Base-by-base conservation (phyloP, 2,888 invertebrate species). In the Lamellibrachia satsuma region DNA sequence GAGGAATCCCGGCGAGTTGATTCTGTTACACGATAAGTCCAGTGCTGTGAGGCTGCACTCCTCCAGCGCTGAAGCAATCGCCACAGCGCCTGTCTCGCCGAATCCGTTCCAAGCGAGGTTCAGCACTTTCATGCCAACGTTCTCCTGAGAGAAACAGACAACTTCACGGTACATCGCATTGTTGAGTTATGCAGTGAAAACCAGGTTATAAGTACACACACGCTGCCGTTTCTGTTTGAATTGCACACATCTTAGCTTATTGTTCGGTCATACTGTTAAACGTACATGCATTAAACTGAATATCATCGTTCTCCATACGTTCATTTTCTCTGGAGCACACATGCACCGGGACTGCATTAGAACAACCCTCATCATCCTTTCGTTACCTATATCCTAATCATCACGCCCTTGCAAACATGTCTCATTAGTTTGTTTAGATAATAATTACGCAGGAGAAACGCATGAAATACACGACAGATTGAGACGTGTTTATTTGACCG, bases 61-160 rank as follows among this genome's bases (percentile, higher is more conserved):
- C 90, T 94, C 94, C 91, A 96, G 92, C 2, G 95, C 95, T 90
- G 94, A 94, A 3, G 95, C 95, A 93, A 96, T 94, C n/a, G 95
- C 95, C 3, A 90, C 92, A 1, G 95, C 95, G 9, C 96, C 96
- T 1, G n/a, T 95, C 91, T 96, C 95, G n/a, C 95, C 96, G 57
- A 96, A 94, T 2, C 96, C 96, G 93, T 96, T 96, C 96, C 96
- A 96, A 0, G 96, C 95, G n/a, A 95, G 93, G 92, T 96, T 94
- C 52, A 96, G 93, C 15, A 93, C 93, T 92, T 95, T 95, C 92
- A 96, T 91, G 7, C 95, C 94, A 6, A 95, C 93, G 91, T 96
- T 96, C 91, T 96, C 96, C 96, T 96, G 93, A 22, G 90, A 52
- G 15, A 55, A 51, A 27, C 51, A n/a, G 15, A 75, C 15, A 75